Evolutionary conservation across 2,888 invertebrate species (phyloP).

Genomic region (Gerris lacustris): DNA sequence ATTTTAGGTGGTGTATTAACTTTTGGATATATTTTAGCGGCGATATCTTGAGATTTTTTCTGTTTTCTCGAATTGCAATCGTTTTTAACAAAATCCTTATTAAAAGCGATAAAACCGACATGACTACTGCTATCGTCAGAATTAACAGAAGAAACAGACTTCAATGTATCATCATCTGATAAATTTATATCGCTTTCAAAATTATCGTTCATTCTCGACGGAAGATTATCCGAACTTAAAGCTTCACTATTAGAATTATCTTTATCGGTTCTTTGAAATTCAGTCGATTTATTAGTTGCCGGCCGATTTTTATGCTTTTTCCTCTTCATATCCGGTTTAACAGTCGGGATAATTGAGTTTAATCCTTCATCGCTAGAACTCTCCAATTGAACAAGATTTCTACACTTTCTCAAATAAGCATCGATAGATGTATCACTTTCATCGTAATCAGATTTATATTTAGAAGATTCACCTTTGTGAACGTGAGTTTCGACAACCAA

Average conservation of each 20-base stretch:
- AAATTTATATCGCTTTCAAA: constrained; percentile 4
- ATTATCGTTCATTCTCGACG: not conserved
- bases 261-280: not conserved
- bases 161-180: constrained; percentile 15
- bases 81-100: not conserved
- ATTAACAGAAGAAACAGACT: constrained; percentile 17
- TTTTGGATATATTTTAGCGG: not conserved
- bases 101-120: not conserved
- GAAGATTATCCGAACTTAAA: not conserved
- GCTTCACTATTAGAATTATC: not conserved
- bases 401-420: not conserved
- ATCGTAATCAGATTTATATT: too few species aligned
- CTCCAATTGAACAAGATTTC: constrained; percentile 9
- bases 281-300: not conserved
- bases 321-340: not conserved
- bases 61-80: not conserved
- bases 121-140: not conserved
- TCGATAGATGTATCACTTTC: not conserved
- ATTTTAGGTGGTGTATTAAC: not conserved
- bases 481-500: not conserved
- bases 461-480: not conserved
- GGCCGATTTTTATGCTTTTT: not conserved
- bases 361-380: constrained; percentile 5
- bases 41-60: not conserved
- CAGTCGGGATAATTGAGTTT: not conserved